A percentile compares a stretch with the other conserved stretches of the same genome.
Evolutionary conservation across 2,113 vertebrate species (phyloP).

Genomic region (Oreochromis tanganicae): DNA sequence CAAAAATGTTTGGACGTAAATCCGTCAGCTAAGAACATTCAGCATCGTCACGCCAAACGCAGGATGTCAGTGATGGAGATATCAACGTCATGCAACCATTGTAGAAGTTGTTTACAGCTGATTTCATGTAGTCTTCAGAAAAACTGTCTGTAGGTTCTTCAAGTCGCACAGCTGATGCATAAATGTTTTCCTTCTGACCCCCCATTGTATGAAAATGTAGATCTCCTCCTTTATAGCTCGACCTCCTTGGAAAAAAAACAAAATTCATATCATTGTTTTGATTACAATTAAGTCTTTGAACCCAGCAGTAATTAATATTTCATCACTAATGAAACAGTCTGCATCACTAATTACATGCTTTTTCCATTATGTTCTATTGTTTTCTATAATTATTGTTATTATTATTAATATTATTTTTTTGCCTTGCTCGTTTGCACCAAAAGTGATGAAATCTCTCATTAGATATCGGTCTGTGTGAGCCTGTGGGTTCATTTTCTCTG

Average conservation of each 20-base stretch:
- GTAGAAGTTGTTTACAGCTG: neutral
- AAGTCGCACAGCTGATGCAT: neutral
- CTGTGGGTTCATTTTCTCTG: conserved; percentile 36
- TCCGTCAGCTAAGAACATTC: neutral
- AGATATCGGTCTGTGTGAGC: neutral
- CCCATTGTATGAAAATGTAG: neutral
- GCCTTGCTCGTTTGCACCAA: neutral
- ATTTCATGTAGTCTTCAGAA: neutral
- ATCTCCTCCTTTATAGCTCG: neutral
- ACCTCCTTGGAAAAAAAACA: neutral
- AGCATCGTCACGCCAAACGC: neutral
- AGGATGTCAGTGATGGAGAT: neutral
- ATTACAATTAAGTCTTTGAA: neutral
- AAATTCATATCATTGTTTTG: neutral
- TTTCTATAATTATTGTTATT: neutral
- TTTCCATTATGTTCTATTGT: neutral
- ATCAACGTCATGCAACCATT: neutral
- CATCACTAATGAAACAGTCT: neutral
- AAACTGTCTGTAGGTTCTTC: neutral
- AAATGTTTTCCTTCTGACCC: neutral
- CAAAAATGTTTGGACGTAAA: neutral
- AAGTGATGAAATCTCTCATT: conserved; percentile 27
- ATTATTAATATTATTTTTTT: neutral
- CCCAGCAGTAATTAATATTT: neutral
- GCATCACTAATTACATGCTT: neutral